phyloP scores from a whole-genome alignment of 2,113 vertebrate species.

The Cheilinus undulatus region DNA sequence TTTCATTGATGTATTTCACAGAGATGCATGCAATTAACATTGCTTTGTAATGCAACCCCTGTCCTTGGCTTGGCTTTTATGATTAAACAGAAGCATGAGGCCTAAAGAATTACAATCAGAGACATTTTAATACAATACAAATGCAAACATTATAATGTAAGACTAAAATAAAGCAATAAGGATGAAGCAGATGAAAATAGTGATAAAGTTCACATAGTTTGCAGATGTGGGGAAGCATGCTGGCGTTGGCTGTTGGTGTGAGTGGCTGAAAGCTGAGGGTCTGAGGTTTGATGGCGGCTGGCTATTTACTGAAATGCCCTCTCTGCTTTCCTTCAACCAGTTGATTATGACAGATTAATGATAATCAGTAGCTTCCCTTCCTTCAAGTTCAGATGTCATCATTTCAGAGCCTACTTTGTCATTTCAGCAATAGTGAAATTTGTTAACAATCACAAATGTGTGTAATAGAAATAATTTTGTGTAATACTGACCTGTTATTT shows the following conservation, averaged over 20 bases:
- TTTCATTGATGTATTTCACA: too few relatives aligned
- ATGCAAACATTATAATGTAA: too few relatives aligned
- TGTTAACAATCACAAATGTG: constrained; percentile 44
- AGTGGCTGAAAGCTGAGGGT: constrained; percentile 89
- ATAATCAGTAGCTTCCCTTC: constrained; percentile 72
- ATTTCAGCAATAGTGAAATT: constrained; percentile 62
- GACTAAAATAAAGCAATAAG: too few relatives aligned
- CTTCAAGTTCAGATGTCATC: constrained; percentile 58
- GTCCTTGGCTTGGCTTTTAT: too few relatives aligned
- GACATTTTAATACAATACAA: too few relatives aligned
- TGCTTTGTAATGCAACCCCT: too few relatives aligned
- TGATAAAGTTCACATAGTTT: constrained; percentile 58
- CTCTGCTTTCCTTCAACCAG: constrained; percentile 61
- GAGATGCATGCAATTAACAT: too few relatives aligned
- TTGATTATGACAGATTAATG: constrained; percentile 65
- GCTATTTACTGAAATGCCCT: constrained; percentile 61
- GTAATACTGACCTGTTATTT: constrained; percentile 73
- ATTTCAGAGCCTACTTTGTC: constrained; percentile 61
- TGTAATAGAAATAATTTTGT: constrained; percentile 50
- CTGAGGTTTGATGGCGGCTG: constrained; percentile 50
- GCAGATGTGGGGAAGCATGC: constrained; percentile 87
- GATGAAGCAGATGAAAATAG: background rate
- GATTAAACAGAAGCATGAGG: too few relatives aligned
- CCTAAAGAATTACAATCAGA: too few relatives aligned
- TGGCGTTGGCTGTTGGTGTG: constrained; percentile 93